These are phyloP conservation scores for Melanophora roralis DNA, from an alignment of 2,888 invertebrate species.

Conservation along the genomic window DNA sequence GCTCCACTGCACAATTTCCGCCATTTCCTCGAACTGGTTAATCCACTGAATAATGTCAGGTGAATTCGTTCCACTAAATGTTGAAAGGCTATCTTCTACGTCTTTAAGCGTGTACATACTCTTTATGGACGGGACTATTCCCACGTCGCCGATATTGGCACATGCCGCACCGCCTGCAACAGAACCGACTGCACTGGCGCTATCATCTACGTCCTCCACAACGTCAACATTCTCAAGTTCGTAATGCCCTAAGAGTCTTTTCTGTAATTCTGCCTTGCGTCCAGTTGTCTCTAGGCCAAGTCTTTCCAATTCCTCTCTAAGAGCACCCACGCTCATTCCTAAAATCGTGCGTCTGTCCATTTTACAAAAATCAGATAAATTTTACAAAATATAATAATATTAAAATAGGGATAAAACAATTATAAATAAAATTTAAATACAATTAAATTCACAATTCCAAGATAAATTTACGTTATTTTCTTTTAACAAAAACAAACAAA, in stretches of 20 bases:
- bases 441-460: no score
- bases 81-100: background rate
- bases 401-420: no score
- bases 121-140: background rate
- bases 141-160: background rate
- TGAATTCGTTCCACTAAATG: background rate
- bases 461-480: no score
- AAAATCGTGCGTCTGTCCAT: constrained; percentile 26
- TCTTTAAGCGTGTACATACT: background rate
- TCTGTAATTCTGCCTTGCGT: constrained; percentile 1
- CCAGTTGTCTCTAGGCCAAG: background rate
- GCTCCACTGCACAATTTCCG: constrained; percentile 13
- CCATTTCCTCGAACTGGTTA: background rate
- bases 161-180: background rate
- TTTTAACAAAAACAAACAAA: no score
- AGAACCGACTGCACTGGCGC: no score
- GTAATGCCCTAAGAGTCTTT: constrained; percentile 2
- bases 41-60: constrained; percentile 2
- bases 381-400: no score
- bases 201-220: no score
- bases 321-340: constrained; percentile 5
- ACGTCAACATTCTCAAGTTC: background rate
- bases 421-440: no score
- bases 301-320: constrained; percentile 8
- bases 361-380: no score